Percentiles rank a stretch among this genome's conserved stretches.
Conservation (phyloP, 2,113 vertebrate species). For the Toxostoma redivivum region DNA sequence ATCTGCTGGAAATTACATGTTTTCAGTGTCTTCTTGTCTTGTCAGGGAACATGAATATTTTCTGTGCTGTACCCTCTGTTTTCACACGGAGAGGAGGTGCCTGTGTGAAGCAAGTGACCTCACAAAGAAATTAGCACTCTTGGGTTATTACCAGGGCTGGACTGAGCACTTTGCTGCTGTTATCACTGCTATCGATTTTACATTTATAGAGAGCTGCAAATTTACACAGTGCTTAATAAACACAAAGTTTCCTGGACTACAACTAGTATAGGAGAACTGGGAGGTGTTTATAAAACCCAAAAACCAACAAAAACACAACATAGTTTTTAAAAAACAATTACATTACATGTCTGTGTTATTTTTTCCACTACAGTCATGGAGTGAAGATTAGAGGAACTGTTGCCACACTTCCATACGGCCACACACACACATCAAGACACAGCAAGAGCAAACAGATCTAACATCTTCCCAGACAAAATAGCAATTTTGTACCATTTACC, state of each 20-base stretch:
- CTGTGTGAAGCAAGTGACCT: not conserved
- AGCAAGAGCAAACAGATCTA: not conserved
- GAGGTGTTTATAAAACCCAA: not conserved
- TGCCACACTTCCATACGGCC: not conserved
- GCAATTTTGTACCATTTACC: not conserved
- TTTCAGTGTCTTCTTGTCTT: not conserved
- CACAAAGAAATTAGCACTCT: slow-evolving; percentile 20
- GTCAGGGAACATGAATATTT: not conserved
- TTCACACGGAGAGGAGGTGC: not conserved
- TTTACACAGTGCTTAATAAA: slow-evolving; percentile 56
- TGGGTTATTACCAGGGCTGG: slow-evolving; percentile 6
- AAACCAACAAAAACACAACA: not conserved
- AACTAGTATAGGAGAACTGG: not conserved
- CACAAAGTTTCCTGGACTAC: slow-evolving; percentile 32
- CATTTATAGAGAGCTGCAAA: slow-evolving; percentile 47
- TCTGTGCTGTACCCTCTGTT: not conserved
- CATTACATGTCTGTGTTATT: not conserved
- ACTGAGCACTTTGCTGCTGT: slow-evolving; percentile 31
- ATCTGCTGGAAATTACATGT: not conserved
- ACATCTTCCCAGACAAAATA: not conserved
- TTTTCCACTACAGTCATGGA: not conserved
- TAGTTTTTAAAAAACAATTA: not conserved
- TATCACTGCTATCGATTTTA: slow-evolving; percentile 57
- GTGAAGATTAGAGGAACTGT: not conserved
- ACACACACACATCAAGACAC: not conserved